A percentile compares a stretch with the other conserved stretches of the same genome.
Evolutionary conservation across 2,888 invertebrate genomes (phyloP).

Genomic region (Strigamia transsilvanica): DNA sequence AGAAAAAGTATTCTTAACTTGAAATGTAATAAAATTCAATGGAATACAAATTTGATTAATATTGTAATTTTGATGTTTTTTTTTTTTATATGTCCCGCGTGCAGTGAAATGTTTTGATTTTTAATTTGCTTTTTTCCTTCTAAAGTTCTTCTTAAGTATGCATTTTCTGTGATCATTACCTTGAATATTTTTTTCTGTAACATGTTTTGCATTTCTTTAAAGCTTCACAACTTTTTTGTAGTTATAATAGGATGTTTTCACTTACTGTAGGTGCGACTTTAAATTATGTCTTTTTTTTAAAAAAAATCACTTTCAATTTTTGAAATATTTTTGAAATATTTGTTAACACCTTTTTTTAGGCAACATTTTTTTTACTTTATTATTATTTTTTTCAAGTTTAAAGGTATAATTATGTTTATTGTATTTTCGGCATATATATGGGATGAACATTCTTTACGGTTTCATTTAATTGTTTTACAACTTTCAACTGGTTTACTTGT

Average conservation of each 20-base stretch:
- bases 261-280: not conserved
- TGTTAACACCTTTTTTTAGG: not conserved
- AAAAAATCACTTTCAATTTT: not conserved
- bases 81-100: not conserved
- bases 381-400: too few relatives aligned
- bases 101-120: not conserved
- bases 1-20: not conserved
- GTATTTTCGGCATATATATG: not conserved
- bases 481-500: not conserved
- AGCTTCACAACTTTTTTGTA: not conserved
- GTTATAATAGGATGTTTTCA: not conserved
- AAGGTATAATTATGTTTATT: not conserved
- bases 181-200: not conserved
- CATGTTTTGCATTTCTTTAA: not conserved
- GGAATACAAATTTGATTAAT: conserved; percentile 1
- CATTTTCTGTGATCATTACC: conserved; percentile 5
- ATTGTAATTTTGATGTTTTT: not conserved
- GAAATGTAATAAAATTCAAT: not conserved
- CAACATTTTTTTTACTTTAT: not conserved
- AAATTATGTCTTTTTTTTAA: conserved; percentile 1
- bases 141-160: not conserved
- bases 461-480: conserved; percentile 23
- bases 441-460: not conserved
- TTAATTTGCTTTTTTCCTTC: not conserved
- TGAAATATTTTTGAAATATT: not conserved